These are phyloP conservation scores for Galaxias olidus DNA, from an alignment of 2,797 vertebrate species.

Conservation along the genomic window DNA sequence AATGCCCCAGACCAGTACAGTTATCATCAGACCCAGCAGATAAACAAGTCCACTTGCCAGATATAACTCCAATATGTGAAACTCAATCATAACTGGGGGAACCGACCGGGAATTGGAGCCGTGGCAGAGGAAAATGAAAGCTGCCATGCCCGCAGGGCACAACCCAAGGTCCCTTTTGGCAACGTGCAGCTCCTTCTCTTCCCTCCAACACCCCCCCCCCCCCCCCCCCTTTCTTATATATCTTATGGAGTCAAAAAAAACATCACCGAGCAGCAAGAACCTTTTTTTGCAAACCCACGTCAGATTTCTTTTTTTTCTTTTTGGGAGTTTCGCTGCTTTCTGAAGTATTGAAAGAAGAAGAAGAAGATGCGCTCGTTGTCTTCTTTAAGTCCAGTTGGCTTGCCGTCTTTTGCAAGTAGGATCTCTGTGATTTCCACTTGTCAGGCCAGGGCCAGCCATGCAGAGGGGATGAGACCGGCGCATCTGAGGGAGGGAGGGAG, in stretches of 20 bases:
- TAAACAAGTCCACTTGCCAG: slow-evolving; percentile 75
- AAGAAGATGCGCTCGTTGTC: slow-evolving; percentile 53
- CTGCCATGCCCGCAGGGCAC: slow-evolving; percentile 73
- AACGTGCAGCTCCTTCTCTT: slow-evolving; percentile 62
- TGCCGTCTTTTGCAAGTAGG: slow-evolving; percentile 63
- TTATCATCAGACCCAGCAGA: slow-evolving; percentile 69
- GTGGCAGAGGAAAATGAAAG: slow-evolving; percentile 72
- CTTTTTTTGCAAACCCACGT: slow-evolving; percentile 28
- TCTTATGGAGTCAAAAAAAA: slow-evolving; percentile 57
- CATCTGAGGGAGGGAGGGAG: slow-evolving; percentile 65
- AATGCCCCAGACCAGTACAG: slow-evolving; percentile 47
- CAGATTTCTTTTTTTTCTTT: slow-evolving; percentile 23
- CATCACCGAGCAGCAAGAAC: slow-evolving; percentile 39
- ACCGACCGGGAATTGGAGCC: slow-evolving; percentile 65
- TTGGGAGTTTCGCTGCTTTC: slow-evolving; percentile 50
- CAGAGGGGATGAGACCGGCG: slow-evolving; percentile 68
- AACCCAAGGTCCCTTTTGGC: slow-evolving; percentile 71
- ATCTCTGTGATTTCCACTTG: slow-evolving; percentile 74
- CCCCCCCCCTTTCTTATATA: slow-evolving; percentile 68
- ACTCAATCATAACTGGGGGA: slow-evolving; percentile 74
- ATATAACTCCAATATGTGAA: slow-evolving; percentile 78
- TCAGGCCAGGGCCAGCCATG: slow-evolving; percentile 70
- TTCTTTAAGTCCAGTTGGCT: slow-evolving; percentile 64
- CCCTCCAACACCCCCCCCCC: background rate
- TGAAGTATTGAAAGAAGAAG: slow-evolving; percentile 33